phyloP scores from a whole-genome alignment of 2,888 invertebrate genomes.

The Volucella inflata region DNA sequence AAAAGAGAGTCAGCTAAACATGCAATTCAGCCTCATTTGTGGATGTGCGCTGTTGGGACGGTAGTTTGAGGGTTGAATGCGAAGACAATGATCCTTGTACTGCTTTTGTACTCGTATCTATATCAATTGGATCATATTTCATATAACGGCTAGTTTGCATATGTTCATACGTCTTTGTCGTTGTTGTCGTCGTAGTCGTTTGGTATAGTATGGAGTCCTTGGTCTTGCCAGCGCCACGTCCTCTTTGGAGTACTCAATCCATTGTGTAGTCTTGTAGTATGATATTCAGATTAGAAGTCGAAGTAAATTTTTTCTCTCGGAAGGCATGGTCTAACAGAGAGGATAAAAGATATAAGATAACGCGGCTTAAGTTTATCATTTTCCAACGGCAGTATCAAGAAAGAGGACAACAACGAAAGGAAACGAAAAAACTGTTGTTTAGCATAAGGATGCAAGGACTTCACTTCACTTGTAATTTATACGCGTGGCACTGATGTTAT shows the following conservation, averaged over 20 bases:
- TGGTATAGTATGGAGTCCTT: neutral
- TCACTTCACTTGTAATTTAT: conserved; percentile 73
- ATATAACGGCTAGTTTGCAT: conserved; percentile 71
- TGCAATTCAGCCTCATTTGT: conserved; percentile 51
- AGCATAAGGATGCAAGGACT: conserved; percentile 74
- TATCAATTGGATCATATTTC: conserved; percentile 75
- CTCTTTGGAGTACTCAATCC: conserved; percentile 1
- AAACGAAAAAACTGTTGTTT: conserved; percentile 61
- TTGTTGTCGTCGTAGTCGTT: conserved; percentile 13
- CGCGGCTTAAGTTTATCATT: conserved; percentile 75
- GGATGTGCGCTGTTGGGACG: neutral
- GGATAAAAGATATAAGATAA: conserved; percentile 57
- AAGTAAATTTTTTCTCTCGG: conserved; percentile 43
- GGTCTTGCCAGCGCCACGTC: neutral
- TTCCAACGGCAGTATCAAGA: conserved; percentile 36
- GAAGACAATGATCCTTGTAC: conserved; percentile 68
- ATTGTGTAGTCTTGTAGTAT: conserved; percentile 23
- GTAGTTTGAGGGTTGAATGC: conserved; percentile 27
- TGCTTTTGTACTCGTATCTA: conserved; percentile 40
- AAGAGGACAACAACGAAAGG: conserved; percentile 6
- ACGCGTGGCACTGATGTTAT: conserved; percentile 75
- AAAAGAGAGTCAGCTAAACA: conserved; percentile 17
- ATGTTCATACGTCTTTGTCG: conserved; percentile 42
- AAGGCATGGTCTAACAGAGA: neutral
- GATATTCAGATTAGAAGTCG: conserved; percentile 73